Base-by-base conservation (phyloP, 2,888 invertebrate species). In the Pandemis heparana region DNA sequence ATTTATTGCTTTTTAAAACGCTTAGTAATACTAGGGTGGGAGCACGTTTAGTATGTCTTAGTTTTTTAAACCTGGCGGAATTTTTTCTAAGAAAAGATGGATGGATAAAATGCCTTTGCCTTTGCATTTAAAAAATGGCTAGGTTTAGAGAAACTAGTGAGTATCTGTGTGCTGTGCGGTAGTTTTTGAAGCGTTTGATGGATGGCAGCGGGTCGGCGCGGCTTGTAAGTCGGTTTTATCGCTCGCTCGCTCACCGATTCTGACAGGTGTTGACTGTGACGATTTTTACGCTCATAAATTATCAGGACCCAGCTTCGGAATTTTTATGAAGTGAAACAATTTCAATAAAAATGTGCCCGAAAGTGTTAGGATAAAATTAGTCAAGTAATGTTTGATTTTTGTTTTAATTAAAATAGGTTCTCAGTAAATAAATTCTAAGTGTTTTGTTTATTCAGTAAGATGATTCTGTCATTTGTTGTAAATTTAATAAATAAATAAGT, bases 151-250 rank as follows among this genome's bases (percentile, higher is more conserved):
- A 32, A 18, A 18, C 53, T 53, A 18, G 18, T 53, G 2, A 46
- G 38, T 66, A 72, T 68, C 69, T 65, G 74, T 70, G 74, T 65
- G 83, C 83, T 77, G 79, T 75, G 81, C 82, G 83, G 83, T 87
- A 86, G 90, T 89, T 90, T 92, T 90, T 87, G 85, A 88, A 87
- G 83, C 85, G 81, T 84, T 87, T 92, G 92, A 92, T 92, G 87
- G 90, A 92, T 92, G 84, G 86, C 85, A 74, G 76, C 78, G 81
- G 85, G 86, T 85, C 85, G 84, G 81, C 80, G 85, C 81, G 86
- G 80, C 70, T 82, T 70, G 74, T 74, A 67, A 74, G 65, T 60
- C 16, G 41, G 46, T 53, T 59, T 60, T 70, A 74, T 70, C 74
- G 65, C 65, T 69, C 68, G 59, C 63, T 59, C 46, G 67, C 62